Conservation (phyloP, 2,797 vertebrate species). For the Sebastes umbrosus region DNA sequence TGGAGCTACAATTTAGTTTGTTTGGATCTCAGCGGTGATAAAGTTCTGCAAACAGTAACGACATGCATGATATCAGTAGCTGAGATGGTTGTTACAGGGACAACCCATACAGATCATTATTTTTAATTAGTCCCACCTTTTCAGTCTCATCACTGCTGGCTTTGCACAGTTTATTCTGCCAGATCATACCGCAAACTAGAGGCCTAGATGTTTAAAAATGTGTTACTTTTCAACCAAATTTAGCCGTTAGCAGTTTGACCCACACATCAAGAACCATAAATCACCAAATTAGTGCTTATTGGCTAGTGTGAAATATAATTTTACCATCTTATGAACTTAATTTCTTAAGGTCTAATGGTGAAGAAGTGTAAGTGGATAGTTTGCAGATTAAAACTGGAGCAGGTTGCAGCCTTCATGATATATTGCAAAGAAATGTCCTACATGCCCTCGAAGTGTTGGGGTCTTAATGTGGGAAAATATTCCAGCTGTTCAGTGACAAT, state of each 20-base stretch:
- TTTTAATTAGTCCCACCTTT: not conserved
- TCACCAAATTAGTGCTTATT: not conserved
- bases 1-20: not conserved
- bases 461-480: constrained; percentile 13
- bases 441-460: not conserved
- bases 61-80: not conserved
- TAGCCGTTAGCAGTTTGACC: not conserved
- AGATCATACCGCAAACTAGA: not conserved
- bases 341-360: not conserved
- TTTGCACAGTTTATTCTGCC: not conserved
- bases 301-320: not conserved
- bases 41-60: not conserved
- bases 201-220: not conserved
- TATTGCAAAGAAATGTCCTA: not conserved
- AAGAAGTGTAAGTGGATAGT: not conserved
- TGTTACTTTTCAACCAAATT: not conserved
- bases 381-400: not conserved
- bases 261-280: not conserved
- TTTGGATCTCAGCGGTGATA: not conserved
- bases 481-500: constrained; percentile 23
- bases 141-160: not conserved
- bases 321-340: not conserved
- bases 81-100: not conserved
- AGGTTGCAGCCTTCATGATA: not conserved
- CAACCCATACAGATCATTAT: not conserved